These are phyloP conservation scores for Eulemur rufifrons DNA, from an alignment of 2,113 vertebrate species.

Conservation along the genomic window DNA sequence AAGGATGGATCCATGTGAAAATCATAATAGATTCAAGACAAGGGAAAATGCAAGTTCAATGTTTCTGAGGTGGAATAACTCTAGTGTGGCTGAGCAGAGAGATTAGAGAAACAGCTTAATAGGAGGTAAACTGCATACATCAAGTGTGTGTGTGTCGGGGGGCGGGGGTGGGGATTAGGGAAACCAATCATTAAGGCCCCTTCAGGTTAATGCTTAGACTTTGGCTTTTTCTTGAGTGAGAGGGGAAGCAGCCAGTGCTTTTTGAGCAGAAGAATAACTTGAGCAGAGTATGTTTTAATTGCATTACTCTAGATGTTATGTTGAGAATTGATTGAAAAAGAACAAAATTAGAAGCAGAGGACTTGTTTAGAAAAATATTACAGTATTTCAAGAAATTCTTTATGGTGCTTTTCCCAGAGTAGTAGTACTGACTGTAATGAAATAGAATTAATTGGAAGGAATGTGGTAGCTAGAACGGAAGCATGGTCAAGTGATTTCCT, in stretches of 20 bases:
- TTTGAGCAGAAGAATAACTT: neutral
- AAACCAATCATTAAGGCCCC: neutral
- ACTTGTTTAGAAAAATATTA: neutral
- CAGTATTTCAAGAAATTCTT: neutral
- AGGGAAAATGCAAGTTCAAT: neutral
- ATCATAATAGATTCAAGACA: neutral
- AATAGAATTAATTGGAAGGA: neutral
- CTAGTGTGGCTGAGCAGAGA: neutral
- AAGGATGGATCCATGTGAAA: neutral
- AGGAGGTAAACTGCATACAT: neutral
- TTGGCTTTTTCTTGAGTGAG: neutral
- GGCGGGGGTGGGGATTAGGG: accelerated
- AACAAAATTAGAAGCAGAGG: too few species aligned
- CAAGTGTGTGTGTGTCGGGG: neutral
- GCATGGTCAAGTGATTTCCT: neutral
- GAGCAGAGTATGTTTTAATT: neutral
- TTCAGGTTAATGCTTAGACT: neutral
- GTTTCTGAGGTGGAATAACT: neutral
- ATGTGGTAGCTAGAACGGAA: neutral
- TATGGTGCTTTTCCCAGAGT: neutral
- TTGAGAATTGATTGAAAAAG: neutral
- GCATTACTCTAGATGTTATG: neutral
- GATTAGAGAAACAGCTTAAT: neutral
- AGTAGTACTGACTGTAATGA: neutral
- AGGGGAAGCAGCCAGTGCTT: neutral